phyloP scores from a whole-genome alignment of 2,888 invertebrate genomes.

The Phaonia tiefii region DNA sequence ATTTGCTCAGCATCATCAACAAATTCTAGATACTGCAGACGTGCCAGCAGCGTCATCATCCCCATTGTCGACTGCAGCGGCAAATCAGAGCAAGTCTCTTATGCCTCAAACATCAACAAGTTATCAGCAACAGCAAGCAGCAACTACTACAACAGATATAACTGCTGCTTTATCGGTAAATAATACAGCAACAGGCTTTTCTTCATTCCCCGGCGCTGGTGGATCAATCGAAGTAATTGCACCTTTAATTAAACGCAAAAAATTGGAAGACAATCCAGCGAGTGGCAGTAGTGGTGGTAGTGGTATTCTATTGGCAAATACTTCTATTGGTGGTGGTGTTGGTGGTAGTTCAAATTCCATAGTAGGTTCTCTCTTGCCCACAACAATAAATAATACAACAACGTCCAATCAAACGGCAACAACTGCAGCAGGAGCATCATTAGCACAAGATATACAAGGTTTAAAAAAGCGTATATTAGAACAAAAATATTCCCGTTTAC shows the following conservation, averaged over 20 bases:
- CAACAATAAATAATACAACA: constrained; percentile 68
- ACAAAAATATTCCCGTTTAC: constrained; percentile 86
- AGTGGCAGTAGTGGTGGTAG: constrained; percentile 69
- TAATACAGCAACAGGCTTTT: constrained; percentile 64
- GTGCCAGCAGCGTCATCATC: constrained; percentile 35
- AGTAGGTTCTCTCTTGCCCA: constrained; percentile 75
- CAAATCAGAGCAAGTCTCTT: constrained; percentile 68
- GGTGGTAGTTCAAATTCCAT: constrained; percentile 68
- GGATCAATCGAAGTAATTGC: constrained; percentile 56
- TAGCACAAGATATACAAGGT: constrained; percentile 80
- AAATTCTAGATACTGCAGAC: constrained; percentile 43
- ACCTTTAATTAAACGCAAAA: constrained; percentile 57
- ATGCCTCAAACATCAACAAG: constrained; percentile 71
- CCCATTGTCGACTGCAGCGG: constrained; percentile 69
- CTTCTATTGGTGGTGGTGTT: constrained; percentile 67
- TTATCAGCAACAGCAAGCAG: constrained; percentile 59
- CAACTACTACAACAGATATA: constrained; percentile 53
- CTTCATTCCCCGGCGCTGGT: constrained; percentile 44
- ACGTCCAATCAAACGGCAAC: constrained; percentile 60
- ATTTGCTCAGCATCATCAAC: constrained; percentile 71
- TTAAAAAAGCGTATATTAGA: constrained; percentile 87
- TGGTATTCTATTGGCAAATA: neutral
- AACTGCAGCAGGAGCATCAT: constrained; percentile 64
- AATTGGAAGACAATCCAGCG: constrained; percentile 53
- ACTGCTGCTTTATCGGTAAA: constrained; percentile 66